Percentiles rank a stretch among this genome's conserved stretches.
These are phyloP conservation scores for Trichonephila clavipes DNA, from an alignment of 1,140 invertebrate species.

Conservation along the genomic window DNA sequence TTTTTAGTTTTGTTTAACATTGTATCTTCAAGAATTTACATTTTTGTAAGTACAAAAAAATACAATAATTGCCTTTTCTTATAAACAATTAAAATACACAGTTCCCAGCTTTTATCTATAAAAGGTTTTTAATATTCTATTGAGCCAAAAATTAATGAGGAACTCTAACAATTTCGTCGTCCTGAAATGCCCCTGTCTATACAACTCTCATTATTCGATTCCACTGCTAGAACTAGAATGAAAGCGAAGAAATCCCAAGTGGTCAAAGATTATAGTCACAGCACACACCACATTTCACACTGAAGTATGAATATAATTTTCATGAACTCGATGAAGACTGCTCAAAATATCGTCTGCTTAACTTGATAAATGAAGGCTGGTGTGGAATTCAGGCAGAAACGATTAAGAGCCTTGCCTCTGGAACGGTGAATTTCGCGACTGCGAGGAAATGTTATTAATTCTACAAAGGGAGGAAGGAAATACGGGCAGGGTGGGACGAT, in stretches of 20 bases:
- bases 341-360: conserved; percentile 3
- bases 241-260: neutral
- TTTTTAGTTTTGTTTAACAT: too few species aligned
- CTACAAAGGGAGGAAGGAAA: neutral
- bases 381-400: neutral
- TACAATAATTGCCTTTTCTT: too few species aligned
- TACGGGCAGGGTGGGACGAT: neutral
- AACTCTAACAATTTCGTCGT: too few species aligned
- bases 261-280: neutral
- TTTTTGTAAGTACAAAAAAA: too few species aligned
- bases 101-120: too few species aligned
- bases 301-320: neutral
- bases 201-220: neutral
- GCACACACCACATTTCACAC: neutral
- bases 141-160: too few species aligned
- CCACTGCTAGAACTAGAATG: neutral
- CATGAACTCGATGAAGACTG: conserved; percentile 10
- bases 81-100: too few species aligned
- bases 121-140: too few species aligned
- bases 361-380: neutral
- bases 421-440: neutral
- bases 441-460: conserved; percentile 19
- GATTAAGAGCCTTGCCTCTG: conserved; percentile 15
- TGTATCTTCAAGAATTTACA: too few species aligned
- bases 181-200: too few species aligned